Evolutionary conservation across 2,888 invertebrate species (phyloP).

Genomic region (Noctua fimbriata): DNA sequence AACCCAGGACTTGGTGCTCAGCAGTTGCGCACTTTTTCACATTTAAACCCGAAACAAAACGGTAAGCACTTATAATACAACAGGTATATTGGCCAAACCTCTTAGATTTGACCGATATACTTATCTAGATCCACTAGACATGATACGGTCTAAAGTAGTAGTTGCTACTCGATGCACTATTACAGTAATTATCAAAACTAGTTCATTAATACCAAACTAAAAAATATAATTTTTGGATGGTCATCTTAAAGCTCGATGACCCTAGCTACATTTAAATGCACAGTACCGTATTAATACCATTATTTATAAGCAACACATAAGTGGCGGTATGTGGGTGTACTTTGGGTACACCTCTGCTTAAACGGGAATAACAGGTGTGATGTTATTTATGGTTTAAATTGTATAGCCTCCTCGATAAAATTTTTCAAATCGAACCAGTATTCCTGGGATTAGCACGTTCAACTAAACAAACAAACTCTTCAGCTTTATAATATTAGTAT

Average conservation of each 20-base stretch:
- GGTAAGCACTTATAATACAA: not conserved
- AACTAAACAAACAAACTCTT: too few relatives aligned
- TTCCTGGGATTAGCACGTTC: too few relatives aligned
- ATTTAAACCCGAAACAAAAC: not conserved
- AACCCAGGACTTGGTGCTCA: too few relatives aligned
- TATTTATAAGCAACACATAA: not conserved
- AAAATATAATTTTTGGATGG: not conserved
- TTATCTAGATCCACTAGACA: constrained; percentile 19
- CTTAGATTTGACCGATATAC: constrained; percentile 50
- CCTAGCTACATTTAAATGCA: not conserved
- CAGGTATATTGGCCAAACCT: constrained; percentile 1
- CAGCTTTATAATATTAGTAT: too few relatives aligned
- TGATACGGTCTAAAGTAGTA: constrained; percentile 26
- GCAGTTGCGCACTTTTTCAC: not conserved
- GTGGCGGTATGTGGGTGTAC: not conserved
- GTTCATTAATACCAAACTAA: not conserved
- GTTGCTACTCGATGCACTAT: not conserved
- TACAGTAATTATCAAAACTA: not conserved
- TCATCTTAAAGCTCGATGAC: not conserved
- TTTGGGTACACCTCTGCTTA: too few relatives aligned
- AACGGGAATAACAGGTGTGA: too few relatives aligned
- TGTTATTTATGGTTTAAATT: too few relatives aligned
- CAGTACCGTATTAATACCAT: not conserved
- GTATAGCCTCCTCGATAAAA: too few relatives aligned
- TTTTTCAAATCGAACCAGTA: too few relatives aligned